Evolutionary conservation across 1,140 invertebrate genomes (phyloP).

Genomic region (Trachymyrmex cornetzi): DNA sequence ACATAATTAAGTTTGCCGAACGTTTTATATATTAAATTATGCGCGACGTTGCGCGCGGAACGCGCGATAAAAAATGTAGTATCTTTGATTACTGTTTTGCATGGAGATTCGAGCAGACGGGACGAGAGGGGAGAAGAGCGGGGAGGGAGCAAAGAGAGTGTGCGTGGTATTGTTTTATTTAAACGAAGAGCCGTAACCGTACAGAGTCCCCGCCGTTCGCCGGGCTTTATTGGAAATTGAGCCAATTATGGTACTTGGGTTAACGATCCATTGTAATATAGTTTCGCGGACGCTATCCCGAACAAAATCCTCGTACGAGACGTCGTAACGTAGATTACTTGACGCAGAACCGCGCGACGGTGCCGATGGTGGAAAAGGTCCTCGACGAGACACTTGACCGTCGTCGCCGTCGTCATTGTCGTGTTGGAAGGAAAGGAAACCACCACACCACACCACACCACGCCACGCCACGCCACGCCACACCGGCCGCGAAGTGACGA

Average conservation of each 20-base stretch:
- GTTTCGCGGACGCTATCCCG: slow-evolving; percentile 53
- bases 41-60: slow-evolving; percentile 11
- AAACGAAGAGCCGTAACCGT: slow-evolving; percentile 15
- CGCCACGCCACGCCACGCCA: neutral
- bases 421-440: slow-evolving; percentile 1
- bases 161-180: slow-evolving; percentile 72
- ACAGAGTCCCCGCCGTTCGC: neutral
- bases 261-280: slow-evolving; percentile 73
- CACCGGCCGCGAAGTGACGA: slow-evolving; percentile 21
- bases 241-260: slow-evolving; percentile 71
- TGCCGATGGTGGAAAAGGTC: slow-evolving; percentile 47
- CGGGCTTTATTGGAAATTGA: slow-evolving; percentile 70
- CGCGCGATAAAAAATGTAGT: slow-evolving; percentile 50
- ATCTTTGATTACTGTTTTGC: slow-evolving; percentile 58
- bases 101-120: slow-evolving; percentile 7
- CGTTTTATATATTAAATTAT: slow-evolving; percentile 55
- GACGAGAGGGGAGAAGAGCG: neutral
- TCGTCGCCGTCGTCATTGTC: neutral
- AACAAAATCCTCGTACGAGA: slow-evolving; percentile 7
- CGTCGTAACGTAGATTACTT: slow-evolving; percentile 36
- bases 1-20: slow-evolving; percentile 47
- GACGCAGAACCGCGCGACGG: neutral
- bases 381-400: slow-evolving; percentile 30
- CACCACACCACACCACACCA: neutral
- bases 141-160: neutral